Conservation (phyloP, 92 coral and sea anemone species). For the Epizoanthus stellaris region DNA sequence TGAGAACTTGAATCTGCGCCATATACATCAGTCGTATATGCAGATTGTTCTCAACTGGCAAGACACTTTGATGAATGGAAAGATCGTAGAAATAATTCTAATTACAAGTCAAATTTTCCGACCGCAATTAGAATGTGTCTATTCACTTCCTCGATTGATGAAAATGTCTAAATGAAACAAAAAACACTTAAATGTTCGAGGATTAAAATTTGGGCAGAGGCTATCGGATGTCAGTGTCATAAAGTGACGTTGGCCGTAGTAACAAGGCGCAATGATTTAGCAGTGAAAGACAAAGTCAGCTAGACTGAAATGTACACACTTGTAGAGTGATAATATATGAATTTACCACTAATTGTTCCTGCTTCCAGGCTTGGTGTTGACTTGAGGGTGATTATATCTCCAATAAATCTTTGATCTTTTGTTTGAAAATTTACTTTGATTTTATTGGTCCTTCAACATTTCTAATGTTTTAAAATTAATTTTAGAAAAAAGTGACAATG, state of each 20-base stretch:
- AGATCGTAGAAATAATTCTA: constrained; percentile 1
- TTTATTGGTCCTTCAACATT: not conserved
- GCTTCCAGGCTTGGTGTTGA: not conserved
- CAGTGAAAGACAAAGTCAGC: not conserved
- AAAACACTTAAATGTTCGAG: constrained; percentile 4
- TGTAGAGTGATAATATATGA: not conserved
- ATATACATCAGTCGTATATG: not conserved
- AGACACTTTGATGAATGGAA: constrained; percentile 3
- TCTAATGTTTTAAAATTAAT: not conserved
- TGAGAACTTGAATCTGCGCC: not conserved
- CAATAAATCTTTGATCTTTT: not conserved
- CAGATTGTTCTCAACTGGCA: not conserved
- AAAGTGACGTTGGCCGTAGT: not conserved
- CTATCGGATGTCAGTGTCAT: constrained; percentile 18
- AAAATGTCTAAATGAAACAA: constrained; percentile 17
- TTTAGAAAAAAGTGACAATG: not conserved
- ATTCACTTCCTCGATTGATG: constrained; percentile 13
- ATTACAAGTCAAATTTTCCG: constrained; percentile 4
- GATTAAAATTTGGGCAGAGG: not conserved
- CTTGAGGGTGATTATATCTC: not conserved
- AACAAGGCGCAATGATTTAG: not conserved
- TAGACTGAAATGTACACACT: not conserved
- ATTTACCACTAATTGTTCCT: not conserved
- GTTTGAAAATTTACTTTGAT: not conserved
- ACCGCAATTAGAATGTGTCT: not conserved